Evolutionary conservation across 2,797 vertebrate species (phyloP).

Genomic region (Adrianichthys oophorus): DNA sequence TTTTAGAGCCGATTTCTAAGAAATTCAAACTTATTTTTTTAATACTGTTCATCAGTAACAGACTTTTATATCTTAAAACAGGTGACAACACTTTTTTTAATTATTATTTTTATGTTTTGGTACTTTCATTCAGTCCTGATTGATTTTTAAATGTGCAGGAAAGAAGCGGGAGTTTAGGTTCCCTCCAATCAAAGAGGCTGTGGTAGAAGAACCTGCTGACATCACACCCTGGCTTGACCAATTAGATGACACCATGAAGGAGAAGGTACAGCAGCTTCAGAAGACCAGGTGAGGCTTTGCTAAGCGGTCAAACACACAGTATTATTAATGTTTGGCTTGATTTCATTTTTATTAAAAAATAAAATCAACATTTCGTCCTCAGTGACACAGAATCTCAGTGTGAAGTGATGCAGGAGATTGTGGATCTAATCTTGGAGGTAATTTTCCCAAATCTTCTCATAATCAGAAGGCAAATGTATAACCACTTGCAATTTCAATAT

Average conservation of each 20-base stretch:
- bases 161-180: constrained; percentile 96
- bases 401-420: constrained; percentile 97
- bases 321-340: not conserved
- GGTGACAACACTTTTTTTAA: too few relatives aligned
- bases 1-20: too few relatives aligned
- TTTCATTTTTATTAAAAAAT: not conserved
- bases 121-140: not conserved
- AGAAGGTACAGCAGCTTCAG: constrained; percentile 92
- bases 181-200: constrained; percentile 92
- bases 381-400: constrained; percentile 95
- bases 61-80: too few relatives aligned
- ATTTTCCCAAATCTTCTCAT: constrained; percentile 12
- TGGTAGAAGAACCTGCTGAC: constrained; percentile 91
- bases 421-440: constrained; percentile 96
- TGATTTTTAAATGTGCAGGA: constrained; percentile 65
- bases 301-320: not conserved
- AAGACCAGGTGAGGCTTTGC: constrained; percentile 84
- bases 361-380: constrained; percentile 6
- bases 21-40: too few relatives aligned
- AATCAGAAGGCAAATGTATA: too few relatives aligned
- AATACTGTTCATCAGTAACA: too few relatives aligned
- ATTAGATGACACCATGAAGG: constrained; percentile 90
- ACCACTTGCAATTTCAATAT: too few relatives aligned
- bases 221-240: constrained; percentile 94
- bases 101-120: too few relatives aligned